Percentiles rank a stretch among this genome's conserved stretches.
Evolutionary conservation across 2,797 vertebrate species (phyloP).

Genomic region (Tapera naevia): DNA sequence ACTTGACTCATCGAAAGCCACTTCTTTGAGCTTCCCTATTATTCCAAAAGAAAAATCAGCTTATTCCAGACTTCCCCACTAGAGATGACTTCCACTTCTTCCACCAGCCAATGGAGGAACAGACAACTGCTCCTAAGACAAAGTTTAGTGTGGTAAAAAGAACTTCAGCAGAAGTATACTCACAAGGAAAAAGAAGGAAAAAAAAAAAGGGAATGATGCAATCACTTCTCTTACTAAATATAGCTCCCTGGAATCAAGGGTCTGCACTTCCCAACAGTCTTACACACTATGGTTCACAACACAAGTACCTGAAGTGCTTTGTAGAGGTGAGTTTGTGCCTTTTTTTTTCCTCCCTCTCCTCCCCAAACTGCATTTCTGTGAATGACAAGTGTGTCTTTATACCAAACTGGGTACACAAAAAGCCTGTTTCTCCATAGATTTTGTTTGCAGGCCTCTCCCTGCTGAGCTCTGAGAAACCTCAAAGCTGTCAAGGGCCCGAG

Average conservation of each 20-base stretch:
- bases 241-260: background rate
- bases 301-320: background rate
- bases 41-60: conserved; percentile 45
- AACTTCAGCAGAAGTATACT: background rate
- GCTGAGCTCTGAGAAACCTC: background rate
- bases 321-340: background rate
- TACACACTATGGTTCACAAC: background rate
- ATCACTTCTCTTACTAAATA: background rate
- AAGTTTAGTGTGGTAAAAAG: background rate
- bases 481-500: background rate
- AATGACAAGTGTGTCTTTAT: background rate
- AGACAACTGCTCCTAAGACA: background rate
- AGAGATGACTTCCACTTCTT: background rate
- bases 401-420: rapidly evolving
- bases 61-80: conserved; percentile 53
- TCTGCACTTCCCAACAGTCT: background rate
- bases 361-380: background rate
- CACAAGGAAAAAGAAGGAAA: background rate
- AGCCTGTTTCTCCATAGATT: background rate
- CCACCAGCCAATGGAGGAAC: background rate
- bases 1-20: background rate
- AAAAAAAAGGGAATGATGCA: background rate
- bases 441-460: background rate
- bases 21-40: background rate
- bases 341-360: background rate